Conservation (phyloP, 2,113 vertebrate species). For the Tretioscincus oriximinensis region DNA sequence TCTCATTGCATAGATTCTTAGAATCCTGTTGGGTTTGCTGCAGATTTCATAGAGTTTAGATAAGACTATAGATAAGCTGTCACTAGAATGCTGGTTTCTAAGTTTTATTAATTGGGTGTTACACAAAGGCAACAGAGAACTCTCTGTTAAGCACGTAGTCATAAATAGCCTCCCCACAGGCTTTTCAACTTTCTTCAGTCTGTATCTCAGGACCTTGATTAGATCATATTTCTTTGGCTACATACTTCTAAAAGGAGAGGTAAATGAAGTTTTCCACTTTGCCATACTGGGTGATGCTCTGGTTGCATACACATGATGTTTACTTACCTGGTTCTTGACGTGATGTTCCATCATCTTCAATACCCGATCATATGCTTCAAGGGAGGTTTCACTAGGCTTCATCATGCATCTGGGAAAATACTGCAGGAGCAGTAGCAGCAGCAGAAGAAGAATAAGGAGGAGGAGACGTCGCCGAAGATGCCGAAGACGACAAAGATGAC, state of each 20-base stretch:
- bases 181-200: background rate
- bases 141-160: background rate
- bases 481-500: too few species aligned
- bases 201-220: background rate
- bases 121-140: background rate
- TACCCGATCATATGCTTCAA: too few species aligned
- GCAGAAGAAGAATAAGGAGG: too few species aligned
- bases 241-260: background rate
- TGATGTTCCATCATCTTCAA: too few species aligned
- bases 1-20: conserved; percentile 7
- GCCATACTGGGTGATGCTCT: too few species aligned
- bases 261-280: background rate
- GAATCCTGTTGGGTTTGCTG: background rate
- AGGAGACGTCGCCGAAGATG: too few species aligned
- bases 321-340: too few species aligned
- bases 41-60: conserved; percentile 9
- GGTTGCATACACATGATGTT: too few species aligned
- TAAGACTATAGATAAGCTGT: background rate
- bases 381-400: too few species aligned
- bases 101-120: background rate
- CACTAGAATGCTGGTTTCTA: conserved; percentile 1
- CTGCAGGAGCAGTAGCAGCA: too few species aligned
- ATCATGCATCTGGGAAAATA: too few species aligned
- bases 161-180: background rate
- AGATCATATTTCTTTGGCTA: conserved; percentile 11